Percentiles rank a stretch among this genome's conserved stretches.
Conservation (phyloP, 1,140 invertebrate species). For the Bacillus rossius region DNA sequence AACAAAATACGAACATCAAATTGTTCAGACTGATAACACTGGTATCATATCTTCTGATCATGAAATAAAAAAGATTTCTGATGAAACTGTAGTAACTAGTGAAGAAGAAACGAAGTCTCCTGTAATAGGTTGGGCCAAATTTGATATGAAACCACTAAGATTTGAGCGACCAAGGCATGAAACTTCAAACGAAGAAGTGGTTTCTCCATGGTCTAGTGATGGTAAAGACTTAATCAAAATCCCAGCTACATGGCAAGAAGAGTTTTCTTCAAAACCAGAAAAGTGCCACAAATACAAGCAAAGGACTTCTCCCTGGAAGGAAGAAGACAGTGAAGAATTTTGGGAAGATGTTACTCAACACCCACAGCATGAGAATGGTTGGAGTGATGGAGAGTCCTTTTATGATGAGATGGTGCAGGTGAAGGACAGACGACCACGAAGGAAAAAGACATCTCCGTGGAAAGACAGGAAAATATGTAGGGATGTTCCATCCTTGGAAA, state of each 20-base stretch:
- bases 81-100: constrained; percentile 28
- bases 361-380: constrained; percentile 33
- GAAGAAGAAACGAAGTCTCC: constrained; percentile 7
- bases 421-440: background rate
- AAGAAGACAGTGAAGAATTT: constrained; percentile 34
- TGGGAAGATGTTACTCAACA: constrained; percentile 24
- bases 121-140: constrained; percentile 45
- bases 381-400: constrained; percentile 35
- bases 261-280: background rate
- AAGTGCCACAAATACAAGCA: background rate
- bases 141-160: constrained; percentile 39
- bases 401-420: constrained; percentile 29
- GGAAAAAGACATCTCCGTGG: constrained; percentile 1
- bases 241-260: constrained; percentile 1
- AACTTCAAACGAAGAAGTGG: constrained; percentile 46
- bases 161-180: constrained; percentile 40
- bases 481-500: constrained; percentile 65
- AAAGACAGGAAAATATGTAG: constrained; percentile 48
- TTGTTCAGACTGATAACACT: background rate
- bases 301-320: constrained; percentile 19
- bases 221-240: constrained; percentile 52
- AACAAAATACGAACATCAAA: too few species aligned
- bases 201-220: constrained; percentile 71
- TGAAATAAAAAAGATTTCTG: constrained; percentile 14
- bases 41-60: too few species aligned